A percentile compares a stretch with the other conserved stretches of the same genome.
phyloP scores from a whole-genome alignment of 2,888 invertebrate genomes.

The Cephus rjabovi region DNA sequence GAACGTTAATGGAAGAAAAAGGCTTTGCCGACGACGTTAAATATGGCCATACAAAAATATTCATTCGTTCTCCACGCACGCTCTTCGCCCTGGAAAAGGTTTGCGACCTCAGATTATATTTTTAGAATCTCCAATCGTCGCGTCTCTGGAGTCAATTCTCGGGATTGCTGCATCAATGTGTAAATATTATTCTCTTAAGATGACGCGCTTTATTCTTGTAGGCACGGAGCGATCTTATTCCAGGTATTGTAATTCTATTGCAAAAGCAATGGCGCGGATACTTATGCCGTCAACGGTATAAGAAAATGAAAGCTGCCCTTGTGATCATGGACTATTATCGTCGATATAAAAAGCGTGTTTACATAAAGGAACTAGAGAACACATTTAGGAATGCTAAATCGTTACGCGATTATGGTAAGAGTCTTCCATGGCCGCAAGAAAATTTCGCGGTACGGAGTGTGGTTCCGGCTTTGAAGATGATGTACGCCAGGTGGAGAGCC shows the following conservation, averaged over 20 bases:
- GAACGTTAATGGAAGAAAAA: constrained; percentile 85
- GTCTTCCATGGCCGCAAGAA: constrained; percentile 84
- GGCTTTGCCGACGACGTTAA: constrained; percentile 86
- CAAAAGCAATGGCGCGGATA: constrained; percentile 96
- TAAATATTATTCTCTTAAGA: not conserved
- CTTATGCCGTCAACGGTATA: constrained; percentile 80
- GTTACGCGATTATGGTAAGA: constrained; percentile 81
- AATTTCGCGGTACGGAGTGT: constrained; percentile 77
- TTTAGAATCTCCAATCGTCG: too few relatives aligned
- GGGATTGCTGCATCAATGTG: too few relatives aligned
- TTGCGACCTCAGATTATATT: constrained; percentile 10
- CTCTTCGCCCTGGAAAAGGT: constrained; percentile 88
- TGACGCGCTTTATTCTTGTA: constrained; percentile 42
- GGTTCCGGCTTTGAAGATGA: constrained; percentile 72
- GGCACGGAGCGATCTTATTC: constrained; percentile 87
- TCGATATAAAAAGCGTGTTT: constrained; percentile 80
- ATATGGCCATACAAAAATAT: constrained; percentile 96
- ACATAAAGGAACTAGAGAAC: constrained; percentile 74
- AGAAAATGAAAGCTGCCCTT: constrained; percentile 87
- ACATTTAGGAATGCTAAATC: constrained; percentile 76
- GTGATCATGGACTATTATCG: constrained; percentile 85
- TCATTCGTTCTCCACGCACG: constrained; percentile 92
- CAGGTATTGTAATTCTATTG: constrained; percentile 89
- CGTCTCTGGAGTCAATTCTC: too few relatives aligned
- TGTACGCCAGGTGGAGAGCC: constrained; percentile 89